phyloP scores from a whole-genome alignment of 1,140 invertebrate species.

The Scylla paramamosain region DNA sequence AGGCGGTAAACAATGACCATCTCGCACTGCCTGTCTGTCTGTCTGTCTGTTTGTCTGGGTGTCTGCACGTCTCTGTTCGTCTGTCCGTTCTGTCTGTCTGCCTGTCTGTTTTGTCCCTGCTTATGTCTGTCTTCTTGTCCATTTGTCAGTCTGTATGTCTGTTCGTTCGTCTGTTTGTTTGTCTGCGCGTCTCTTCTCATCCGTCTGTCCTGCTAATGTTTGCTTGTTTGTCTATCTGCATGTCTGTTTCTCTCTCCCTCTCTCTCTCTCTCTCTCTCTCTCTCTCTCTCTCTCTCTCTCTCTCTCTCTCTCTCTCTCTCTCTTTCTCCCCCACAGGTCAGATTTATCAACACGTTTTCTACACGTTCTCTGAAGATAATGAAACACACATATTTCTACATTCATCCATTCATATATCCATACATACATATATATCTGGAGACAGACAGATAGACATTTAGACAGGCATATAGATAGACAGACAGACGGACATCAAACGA shows the following conservation, averaged over 20 bases:
- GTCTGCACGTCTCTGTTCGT: slow-evolving; percentile 28
- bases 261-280: not conserved
- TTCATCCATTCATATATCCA: not conserved
- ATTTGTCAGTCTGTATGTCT: not conserved
- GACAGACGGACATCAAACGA: not conserved
- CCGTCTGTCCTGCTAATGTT: not conserved
- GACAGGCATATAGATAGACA: not conserved
- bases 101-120: not conserved
- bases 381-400: not conserved
- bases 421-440: not conserved
- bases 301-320: slow-evolving; percentile 39
- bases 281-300: not conserved
- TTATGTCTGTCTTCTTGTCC: not conserved
- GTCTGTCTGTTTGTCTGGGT: slow-evolving; percentile 46
- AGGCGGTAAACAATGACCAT: slow-evolving; percentile 1
- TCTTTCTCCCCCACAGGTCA: not conserved
- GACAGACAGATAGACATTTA: not conserved
- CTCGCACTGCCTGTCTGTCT: slow-evolving; percentile 38
- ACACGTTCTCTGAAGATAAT: not conserved
- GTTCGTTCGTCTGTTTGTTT: not conserved
- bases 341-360: too few species aligned
- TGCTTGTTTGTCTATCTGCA: not conserved
- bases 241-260: slow-evolving; percentile 11
- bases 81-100: slow-evolving; percentile 29
- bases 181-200: not conserved